Base-by-base conservation (phyloP, 1,140 invertebrate species). In the Bombus balteatus region DNA sequence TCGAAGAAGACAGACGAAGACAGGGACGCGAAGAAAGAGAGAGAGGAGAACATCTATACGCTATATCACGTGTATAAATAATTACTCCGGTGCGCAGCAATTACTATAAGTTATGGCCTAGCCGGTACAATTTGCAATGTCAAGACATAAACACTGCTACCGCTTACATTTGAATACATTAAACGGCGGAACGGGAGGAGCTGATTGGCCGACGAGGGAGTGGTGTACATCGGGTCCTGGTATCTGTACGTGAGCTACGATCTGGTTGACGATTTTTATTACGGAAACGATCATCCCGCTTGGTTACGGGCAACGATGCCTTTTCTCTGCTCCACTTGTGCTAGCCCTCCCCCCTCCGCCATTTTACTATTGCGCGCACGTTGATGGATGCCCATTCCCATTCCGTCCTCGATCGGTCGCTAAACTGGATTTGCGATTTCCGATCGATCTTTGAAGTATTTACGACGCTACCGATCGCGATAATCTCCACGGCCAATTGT, bases 131-230 rank as follows among this genome's bases (percentile, higher is more conserved):
- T 95, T 95, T 95, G 95, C 95, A 95, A 95, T 95, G 95, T 95
- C 95, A 95, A 95, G 95, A 95, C 95, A 95, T 95, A 95, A 95
- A 95, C 95, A 95, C 95, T 94, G 94, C 94, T 95, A 95, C 95
- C 92, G 95, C 94, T 95, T 95, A 95, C 94, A 95, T 95, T 95
- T 95, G 94, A 95, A 95, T 95, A 95, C 91, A 95, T 95, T 95
- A 95, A 94, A 89, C 84, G 75, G 28, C 32, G 77, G 85, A 78
- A 90, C 91, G 91, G 92, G 87, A 91, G 75, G 77, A 89, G 83
- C 91, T 93, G 94, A 94, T 94, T 94, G 94, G 94, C 82, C 91
- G 88, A 88, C 85, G 81, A 34, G 89, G 68, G 83, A 92, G 91
- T 90, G 84, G 90, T 82, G 79, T 84, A 47, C 22, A n/a, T 28